Base-by-base conservation (phyloP, 2,888 invertebrate species). In the Orchestes rusci region DNA sequence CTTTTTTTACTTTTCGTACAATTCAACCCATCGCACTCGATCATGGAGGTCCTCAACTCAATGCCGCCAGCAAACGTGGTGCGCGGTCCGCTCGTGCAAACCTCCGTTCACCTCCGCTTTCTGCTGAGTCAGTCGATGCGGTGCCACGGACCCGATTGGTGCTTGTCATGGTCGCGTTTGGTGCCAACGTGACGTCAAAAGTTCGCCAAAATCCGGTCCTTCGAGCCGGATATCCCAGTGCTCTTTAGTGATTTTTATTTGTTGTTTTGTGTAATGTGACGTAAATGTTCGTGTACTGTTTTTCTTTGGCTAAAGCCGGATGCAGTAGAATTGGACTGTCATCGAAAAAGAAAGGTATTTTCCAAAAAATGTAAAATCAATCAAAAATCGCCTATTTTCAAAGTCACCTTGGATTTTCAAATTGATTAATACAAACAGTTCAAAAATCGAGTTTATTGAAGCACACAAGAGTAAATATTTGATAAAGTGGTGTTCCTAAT, bases 231-330 rank as follows among this genome's bases (percentile, higher is more conserved):
- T 37, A 37, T 37, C 37, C 37, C 29, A 17, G 16, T 37, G 37
- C 27, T 16, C 18, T 37, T 16, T 27, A 28, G 29, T 29, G 27
- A 17, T 16, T 38, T 23, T 38, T 28, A 36, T n/a, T 28, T 13
- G 27, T 38, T 23, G 5, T 23, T 23, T 23, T 23, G 17, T 23
- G 28, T 16, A 19, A 44, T 39, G 43, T 44, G 36, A 43, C 37
- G 36, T 51, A 45, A 29, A 51, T 51, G 51, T 51, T 51, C 30
- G 51, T 51, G 36, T 51, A 51, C 36, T 51, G 51, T 45, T 51
- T 51, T 33, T 45, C 51, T 16, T 34, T 51, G 51, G 51, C 51
- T 23, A 51, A 51, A 45, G 47, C 51, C 47, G 48, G 51, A 48
- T 51, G 51, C 42, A 40, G 30, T 44, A 51, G 39, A 35, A 41